Conservation (phyloP, 2,113 vertebrate genomes). For the Peucedramus taeniatus region DNA sequence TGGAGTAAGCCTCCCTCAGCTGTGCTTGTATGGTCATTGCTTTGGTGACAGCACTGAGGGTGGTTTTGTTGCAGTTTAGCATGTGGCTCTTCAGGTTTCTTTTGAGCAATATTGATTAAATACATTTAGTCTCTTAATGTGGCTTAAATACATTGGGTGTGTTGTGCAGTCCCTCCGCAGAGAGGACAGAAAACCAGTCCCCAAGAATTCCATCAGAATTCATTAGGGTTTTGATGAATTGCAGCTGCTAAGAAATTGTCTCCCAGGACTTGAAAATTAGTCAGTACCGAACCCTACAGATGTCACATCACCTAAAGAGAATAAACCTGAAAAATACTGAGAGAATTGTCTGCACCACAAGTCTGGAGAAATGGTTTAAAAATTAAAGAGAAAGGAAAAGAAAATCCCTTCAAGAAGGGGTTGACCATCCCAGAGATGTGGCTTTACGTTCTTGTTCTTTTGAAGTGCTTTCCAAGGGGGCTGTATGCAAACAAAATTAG, state of each 20-base stretch:
- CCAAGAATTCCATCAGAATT: conserved; percentile 49
- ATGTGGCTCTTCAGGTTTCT: not conserved
- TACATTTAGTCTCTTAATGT: not conserved
- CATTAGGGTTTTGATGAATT: conserved; percentile 55
- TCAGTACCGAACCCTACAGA: not conserved
- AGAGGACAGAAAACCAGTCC: not conserved
- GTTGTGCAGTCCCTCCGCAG: not conserved
- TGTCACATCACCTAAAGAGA: conserved; percentile 12
- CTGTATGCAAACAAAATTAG: conserved; percentile 41
- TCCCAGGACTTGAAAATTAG: conserved; percentile 43
- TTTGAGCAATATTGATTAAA: conserved; percentile 10
- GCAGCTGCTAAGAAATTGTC: conserved; percentile 42
- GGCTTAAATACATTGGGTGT: not conserved
- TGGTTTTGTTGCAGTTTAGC: not conserved
- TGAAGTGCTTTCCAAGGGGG: conserved; percentile 1
- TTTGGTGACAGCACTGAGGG: not conserved
- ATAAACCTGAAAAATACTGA: not conserved
- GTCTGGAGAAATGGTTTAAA: not conserved
- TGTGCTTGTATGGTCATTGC: not conserved
- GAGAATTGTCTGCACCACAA: not conserved
- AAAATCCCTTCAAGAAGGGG: not conserved
- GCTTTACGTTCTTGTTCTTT: not conserved
- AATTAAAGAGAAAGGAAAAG: not conserved
- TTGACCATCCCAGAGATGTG: not conserved
- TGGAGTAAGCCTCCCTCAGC: not conserved